These are phyloP conservation scores for Phrynosoma blainvillii DNA, from an alignment of 2,113 vertebrate genomes.

Conservation along the genomic window DNA sequence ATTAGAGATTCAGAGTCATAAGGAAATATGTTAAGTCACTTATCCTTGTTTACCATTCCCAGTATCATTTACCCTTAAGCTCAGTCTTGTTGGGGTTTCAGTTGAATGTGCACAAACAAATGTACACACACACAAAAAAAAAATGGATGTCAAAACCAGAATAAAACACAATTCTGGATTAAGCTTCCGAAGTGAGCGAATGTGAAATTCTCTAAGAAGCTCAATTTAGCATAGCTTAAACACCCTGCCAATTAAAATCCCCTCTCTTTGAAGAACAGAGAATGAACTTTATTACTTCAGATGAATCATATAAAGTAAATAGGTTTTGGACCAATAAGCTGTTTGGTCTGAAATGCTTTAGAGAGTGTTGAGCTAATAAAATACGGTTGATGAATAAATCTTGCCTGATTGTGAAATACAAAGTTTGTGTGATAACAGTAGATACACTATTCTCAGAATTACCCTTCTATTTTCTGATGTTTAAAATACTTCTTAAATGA, in stretches of 20 bases:
- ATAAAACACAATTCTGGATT: slow-evolving; percentile 11
- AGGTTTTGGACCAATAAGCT: slow-evolving; percentile 4
- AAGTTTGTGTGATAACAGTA: slow-evolving; percentile 28
- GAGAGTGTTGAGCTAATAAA: not conserved
- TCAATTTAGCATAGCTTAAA: slow-evolving; percentile 19
- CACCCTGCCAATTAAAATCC: not conserved
- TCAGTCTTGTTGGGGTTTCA: not conserved
- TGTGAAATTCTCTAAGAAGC: not conserved
- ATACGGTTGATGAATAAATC: not conserved
- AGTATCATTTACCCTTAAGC: slow-evolving; percentile 3
- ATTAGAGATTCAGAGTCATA: slow-evolving; percentile 12
- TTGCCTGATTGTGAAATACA: not conserved
- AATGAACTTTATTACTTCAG: rapidly evolving
- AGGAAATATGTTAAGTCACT: slow-evolving; percentile 16
- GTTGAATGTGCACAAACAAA: not conserved
- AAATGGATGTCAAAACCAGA: not conserved
- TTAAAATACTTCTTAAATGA: slow-evolving; percentile 41
- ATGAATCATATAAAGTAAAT: not conserved
- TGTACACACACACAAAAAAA: not conserved
- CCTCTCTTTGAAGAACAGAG: not conserved
- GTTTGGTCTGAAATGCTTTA: slow-evolving; percentile 1
- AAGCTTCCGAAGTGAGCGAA: not conserved
- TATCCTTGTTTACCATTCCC: not conserved
- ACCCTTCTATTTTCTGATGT: slow-evolving; percentile 13
- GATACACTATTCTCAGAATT: slow-evolving; percentile 17